These are phyloP conservation scores for Yponomeuta cagnagella DNA, from an alignment of 2,888 invertebrate genomes.

Conservation along the genomic window DNA sequence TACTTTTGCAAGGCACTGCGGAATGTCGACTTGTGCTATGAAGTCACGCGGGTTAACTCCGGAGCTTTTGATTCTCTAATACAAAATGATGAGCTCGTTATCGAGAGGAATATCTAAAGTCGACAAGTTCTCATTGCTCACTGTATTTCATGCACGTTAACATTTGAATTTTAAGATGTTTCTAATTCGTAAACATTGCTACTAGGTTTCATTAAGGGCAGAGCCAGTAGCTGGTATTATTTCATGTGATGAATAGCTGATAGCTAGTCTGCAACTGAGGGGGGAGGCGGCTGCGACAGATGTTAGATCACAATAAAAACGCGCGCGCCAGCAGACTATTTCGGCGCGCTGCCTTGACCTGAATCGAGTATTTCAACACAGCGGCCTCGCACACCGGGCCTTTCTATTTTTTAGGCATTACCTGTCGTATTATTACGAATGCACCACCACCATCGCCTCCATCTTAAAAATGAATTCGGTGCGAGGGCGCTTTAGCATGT, in stretches of 20 bases:
- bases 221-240: background rate
- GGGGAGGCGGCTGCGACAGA: conserved; percentile 53
- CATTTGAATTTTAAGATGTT: background rate
- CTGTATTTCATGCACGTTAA: background rate
- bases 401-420: conserved; percentile 76
- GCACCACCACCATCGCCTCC: conserved; percentile 49
- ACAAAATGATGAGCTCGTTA: background rate
- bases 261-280: conserved; percentile 29
- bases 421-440: conserved; percentile 74
- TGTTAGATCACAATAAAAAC: conserved; percentile 74
- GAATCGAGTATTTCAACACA: conserved; percentile 73
- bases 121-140: background rate
- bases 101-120: background rate
- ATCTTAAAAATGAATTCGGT: conserved; percentile 51
- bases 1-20: conserved; percentile 15
- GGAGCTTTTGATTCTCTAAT: background rate
- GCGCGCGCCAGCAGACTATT: conserved; percentile 71
- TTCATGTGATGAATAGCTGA: conserved; percentile 18
- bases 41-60: conserved; percentile 8
- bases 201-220: background rate
- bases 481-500: background rate
- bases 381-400: conserved; percentile 73
- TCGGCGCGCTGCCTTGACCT: conserved; percentile 74
- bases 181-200: background rate
- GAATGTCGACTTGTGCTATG: conserved; percentile 13